phyloP scores from a whole-genome alignment of 1,140 invertebrate genomes.

The Whitmania pigra region DNA sequence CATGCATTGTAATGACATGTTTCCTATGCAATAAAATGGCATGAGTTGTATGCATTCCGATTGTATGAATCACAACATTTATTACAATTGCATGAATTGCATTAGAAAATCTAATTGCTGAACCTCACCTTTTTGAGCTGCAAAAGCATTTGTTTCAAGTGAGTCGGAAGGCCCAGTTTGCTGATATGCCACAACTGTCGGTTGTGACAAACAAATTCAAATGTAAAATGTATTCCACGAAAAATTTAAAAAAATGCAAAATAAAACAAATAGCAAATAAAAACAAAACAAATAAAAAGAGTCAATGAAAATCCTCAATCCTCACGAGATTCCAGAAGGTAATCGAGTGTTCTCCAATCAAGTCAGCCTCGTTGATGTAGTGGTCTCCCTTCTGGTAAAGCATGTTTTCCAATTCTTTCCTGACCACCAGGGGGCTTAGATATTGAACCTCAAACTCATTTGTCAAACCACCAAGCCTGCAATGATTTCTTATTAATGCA shows the following conservation, averaged over 20 bases:
- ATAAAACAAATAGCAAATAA: too few relatives aligned
- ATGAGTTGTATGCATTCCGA: too few relatives aligned
- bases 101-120: too few relatives aligned
- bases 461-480: too few relatives aligned
- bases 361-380: constrained; percentile 63
- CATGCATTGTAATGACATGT: too few relatives aligned
- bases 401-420: constrained; percentile 90
- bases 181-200: background rate
- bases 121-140: background rate
- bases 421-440: constrained; percentile 81
- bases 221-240: too few relatives aligned
- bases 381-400: constrained; percentile 76
- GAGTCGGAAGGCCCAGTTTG: constrained; percentile 3
- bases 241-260: too few relatives aligned
- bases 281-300: background rate
- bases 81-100: too few relatives aligned
- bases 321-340: background rate
- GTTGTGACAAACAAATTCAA: background rate
- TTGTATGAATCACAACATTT: too few relatives aligned
- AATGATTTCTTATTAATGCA: too few relatives aligned
- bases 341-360: constrained; percentile 42
- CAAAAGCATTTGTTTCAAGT: background rate
- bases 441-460: constrained; percentile 58
- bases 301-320: background rate
- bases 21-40: too few relatives aligned